A percentile compares a stretch with the other conserved stretches of the same genome.
Conservation (phyloP, 1,140 invertebrate genomes). For the Drosophila kepulauana region DNA sequence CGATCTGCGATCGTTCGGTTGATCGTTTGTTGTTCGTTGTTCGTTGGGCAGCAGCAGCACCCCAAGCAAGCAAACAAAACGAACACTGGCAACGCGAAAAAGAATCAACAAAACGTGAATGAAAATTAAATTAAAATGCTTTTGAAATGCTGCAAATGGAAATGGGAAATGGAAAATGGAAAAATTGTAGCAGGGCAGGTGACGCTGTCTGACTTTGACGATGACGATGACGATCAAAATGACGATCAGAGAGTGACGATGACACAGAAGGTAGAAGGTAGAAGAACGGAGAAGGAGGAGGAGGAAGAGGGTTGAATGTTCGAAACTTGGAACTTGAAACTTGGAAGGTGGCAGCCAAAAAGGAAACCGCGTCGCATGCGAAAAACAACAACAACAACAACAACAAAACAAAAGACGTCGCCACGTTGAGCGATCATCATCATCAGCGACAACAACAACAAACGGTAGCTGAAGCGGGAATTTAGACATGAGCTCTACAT, state of each 20-base stretch:
- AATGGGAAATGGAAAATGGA: conserved; percentile 50
- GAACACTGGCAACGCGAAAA: conserved; percentile 27
- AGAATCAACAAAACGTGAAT: conserved; percentile 67
- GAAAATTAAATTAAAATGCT: conserved; percentile 75
- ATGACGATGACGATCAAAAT: conserved; percentile 40
- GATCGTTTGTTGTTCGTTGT: conserved; percentile 32
- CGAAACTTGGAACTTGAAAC: no score
- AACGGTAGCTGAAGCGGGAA: conserved; percentile 19
- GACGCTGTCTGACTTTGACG: conserved; percentile 28
- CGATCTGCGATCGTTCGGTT: conserved; percentile 27
- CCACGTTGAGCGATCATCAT: conserved; percentile 70
- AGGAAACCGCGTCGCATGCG: conserved; percentile 51
- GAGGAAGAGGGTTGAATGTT: no score
- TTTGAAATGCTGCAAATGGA: conserved; percentile 65
- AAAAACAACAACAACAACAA: conserved; percentile 4
- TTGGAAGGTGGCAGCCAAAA: conserved; percentile 8
- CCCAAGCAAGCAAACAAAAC: conserved; percentile 14
- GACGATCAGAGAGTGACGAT: conserved; percentile 39
- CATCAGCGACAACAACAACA: conserved; percentile 7
- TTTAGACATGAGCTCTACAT: conserved; percentile 28
- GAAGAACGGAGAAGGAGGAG: no score
- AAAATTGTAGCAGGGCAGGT: conserved; percentile 26
- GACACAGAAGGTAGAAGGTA: background rate
- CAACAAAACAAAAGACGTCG: conserved; percentile 52
- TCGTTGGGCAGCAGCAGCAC: conserved; percentile 16